phyloP scores from a whole-genome alignment of 2,797 vertebrate species.

The Aselliscus stoliczkanus region DNA sequence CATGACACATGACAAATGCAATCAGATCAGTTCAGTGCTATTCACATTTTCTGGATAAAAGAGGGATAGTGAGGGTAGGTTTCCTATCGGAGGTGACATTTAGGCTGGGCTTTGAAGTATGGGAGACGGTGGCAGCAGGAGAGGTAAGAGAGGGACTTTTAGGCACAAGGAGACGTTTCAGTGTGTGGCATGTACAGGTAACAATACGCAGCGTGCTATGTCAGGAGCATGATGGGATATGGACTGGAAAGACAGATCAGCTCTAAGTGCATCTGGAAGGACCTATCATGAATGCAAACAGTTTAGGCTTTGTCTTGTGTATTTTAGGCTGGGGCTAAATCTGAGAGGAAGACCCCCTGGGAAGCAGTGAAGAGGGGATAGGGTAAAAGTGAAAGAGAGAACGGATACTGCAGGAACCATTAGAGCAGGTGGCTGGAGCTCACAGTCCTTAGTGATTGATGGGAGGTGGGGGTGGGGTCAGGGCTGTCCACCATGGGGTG shows the following conservation, averaged over 20 bases:
- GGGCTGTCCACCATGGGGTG: background rate
- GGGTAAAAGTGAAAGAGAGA: background rate
- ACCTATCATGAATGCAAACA: rapidly evolving
- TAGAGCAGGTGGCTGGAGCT: background rate
- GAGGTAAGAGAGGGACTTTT: background rate
- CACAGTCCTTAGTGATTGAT: background rate
- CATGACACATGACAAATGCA: background rate
- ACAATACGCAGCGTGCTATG: too few species aligned
- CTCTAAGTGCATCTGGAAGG: background rate
- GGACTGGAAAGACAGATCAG: background rate
- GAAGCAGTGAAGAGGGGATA: background rate
- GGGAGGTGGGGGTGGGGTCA: rapidly evolving
- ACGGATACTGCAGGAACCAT: background rate
- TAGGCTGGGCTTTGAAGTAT: background rate
- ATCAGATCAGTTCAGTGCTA: background rate
- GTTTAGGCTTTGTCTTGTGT: background rate
- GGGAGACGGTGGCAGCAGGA: too few species aligned
- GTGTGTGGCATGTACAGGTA: background rate
- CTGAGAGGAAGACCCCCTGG: background rate
- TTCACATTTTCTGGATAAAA: background rate
- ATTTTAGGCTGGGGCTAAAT: background rate
- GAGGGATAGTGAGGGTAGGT: background rate
- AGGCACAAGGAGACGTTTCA: too few species aligned
- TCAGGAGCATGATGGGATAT: background rate
- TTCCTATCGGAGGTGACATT: background rate